Conservation (phyloP, 1,140 invertebrate genomes). For the Olivierus martensii region DNA sequence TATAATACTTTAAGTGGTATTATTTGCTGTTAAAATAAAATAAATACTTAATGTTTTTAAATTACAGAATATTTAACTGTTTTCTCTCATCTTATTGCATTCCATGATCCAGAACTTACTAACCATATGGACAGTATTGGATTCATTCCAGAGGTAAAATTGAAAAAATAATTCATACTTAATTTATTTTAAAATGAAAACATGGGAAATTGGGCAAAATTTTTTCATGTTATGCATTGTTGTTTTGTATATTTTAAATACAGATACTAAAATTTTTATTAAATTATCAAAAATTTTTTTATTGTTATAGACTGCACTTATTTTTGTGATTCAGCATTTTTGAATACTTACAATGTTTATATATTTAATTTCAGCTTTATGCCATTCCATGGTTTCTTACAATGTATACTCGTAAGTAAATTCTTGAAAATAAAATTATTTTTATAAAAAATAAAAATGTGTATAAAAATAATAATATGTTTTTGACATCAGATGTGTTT, state of each 20-base stretch:
- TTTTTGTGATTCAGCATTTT: no score
- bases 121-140: conserved; percentile 84
- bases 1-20: background rate
- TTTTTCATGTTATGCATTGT: no score
- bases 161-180: background rate
- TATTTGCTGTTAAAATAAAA: background rate
- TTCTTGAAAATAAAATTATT: no score
- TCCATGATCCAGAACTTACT: conserved; percentile 83
- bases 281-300: no score
- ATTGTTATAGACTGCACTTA: no score
- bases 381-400: conserved; percentile 99
- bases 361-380: conserved; percentile 48
- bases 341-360: background rate
- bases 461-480: no score
- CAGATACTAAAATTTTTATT: no score
- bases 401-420: conserved; percentile 96
- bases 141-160: conserved; percentile 74
- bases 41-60: background rate
- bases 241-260: no score
- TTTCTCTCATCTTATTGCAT: conserved; percentile 90
- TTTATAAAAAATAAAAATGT: no score
- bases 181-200: no score
- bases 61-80: conserved; percentile 79
- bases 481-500: conserved; percentile 62
- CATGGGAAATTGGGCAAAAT: no score